Percentiles rank a stretch among this genome's conserved stretches.
These are phyloP conservation scores for Gorsachius magnificus DNA, from an alignment of 2,797 vertebrate species.

Conservation along the genomic window DNA sequence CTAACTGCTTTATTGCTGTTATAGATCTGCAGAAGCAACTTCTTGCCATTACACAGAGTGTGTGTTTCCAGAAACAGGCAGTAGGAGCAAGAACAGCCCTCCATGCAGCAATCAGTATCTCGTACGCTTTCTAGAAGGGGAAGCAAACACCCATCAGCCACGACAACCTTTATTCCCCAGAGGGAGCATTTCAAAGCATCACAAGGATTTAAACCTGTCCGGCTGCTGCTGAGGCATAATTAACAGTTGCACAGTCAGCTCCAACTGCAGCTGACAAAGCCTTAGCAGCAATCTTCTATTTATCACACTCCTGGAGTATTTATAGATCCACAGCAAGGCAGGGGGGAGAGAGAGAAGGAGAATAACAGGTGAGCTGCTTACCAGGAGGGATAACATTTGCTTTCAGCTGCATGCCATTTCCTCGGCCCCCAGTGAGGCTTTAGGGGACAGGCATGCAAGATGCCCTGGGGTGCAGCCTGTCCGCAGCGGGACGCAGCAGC, in stretches of 20 bases:
- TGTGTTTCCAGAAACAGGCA: not conserved
- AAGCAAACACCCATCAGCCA: constrained; percentile 3
- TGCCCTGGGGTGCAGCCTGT: not conserved
- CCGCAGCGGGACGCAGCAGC: accelerated
- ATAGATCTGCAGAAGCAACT: not conserved
- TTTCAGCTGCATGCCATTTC: not conserved
- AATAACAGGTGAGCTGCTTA: not conserved
- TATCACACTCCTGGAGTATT: not conserved
- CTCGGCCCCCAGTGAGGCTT: not conserved
- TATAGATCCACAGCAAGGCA: constrained; percentile 22
- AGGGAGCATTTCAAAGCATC: constrained; percentile 9
- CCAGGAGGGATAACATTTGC: not conserved
- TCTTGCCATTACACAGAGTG: not conserved
- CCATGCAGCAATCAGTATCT: not conserved
- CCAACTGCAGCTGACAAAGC: constrained; percentile 14
- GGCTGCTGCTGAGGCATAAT: constrained; percentile 25
- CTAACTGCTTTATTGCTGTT: not conserved
- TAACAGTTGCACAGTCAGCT: constrained; percentile 51
- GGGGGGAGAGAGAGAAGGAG: not conserved
- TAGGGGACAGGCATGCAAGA: accelerated
- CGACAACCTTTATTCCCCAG: not conserved
- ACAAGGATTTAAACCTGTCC: constrained; percentile 26
- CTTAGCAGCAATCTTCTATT: constrained; percentile 19
- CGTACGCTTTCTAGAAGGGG: not conserved
- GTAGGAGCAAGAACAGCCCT: not conserved